Conservation (phyloP, 2,888 invertebrate species). For the Aphelenchoides bicaudatus region DNA sequence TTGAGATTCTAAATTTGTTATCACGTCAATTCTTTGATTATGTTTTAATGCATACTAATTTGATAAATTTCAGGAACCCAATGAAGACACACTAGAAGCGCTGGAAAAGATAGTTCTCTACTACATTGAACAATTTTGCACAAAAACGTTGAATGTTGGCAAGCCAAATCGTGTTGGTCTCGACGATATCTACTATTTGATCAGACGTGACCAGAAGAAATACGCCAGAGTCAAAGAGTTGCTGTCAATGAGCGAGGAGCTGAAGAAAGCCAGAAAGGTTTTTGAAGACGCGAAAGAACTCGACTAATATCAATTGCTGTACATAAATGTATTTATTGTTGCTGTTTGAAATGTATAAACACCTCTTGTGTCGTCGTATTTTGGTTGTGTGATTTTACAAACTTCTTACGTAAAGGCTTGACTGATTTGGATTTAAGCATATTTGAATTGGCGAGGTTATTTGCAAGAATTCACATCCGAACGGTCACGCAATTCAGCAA, state of each 20-base stretch:
- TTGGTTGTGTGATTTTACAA: too few relatives aligned
- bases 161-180: constrained; percentile 92
- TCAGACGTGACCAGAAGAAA: constrained; percentile 90
- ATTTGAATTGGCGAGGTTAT: too few relatives aligned
- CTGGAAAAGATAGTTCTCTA: constrained; percentile 95
- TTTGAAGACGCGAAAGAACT: constrained; percentile 74
- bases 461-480: too few relatives aligned
- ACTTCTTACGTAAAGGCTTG: too few relatives aligned
- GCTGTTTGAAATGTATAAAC: too few relatives aligned
- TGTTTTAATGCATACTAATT: constrained; percentile 9
- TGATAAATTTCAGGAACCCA: constrained; percentile 67
- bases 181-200: constrained; percentile 85
- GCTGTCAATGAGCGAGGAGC: constrained; percentile 82
- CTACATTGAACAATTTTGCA: constrained; percentile 65
- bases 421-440: too few relatives aligned
- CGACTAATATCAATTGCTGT: too few relatives aligned
- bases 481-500: too few relatives aligned
- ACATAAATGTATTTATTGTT: too few relatives aligned
- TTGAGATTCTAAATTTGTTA: too few relatives aligned
- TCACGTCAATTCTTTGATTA: constrained; percentile 20
- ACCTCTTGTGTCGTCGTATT: too few relatives aligned
- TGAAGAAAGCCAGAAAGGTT: constrained; percentile 95
- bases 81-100: constrained; percentile 94
- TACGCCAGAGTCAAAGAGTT: constrained; percentile 83
- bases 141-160: constrained; percentile 59